A percentile compares a stretch with the other conserved stretches of the same genome.
Conservation (phyloP, 2,888 invertebrate species). For the Uloborus plumipes region DNA sequence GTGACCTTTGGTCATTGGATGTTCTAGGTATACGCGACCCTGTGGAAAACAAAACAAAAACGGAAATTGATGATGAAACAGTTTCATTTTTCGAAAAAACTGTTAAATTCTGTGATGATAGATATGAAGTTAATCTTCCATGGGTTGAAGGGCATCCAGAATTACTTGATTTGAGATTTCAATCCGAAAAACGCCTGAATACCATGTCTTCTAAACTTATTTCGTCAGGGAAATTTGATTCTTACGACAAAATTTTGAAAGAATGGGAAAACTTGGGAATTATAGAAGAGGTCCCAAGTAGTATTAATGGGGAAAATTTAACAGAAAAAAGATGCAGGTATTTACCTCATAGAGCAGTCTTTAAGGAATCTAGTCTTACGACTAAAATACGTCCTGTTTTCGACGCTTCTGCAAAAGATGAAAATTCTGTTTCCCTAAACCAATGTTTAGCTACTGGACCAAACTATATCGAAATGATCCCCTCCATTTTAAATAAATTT, state of each 20-base stretch:
- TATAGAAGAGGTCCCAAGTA: too few species aligned
- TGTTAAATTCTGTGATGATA: slow-evolving; percentile 1
- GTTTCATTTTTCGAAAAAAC: too few species aligned
- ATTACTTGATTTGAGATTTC: not conserved
- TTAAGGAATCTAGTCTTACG: slow-evolving; percentile 20
- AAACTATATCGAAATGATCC: slow-evolving; percentile 16
- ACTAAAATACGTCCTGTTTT: slow-evolving; percentile 22
- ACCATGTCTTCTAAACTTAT: too few species aligned
- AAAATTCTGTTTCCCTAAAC: slow-evolving; percentile 17
- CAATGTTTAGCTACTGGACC: slow-evolving; percentile 11
- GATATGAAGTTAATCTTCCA: not conserved
- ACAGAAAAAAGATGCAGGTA: too few species aligned
- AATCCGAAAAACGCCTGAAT: too few species aligned
- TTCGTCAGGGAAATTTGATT: not conserved
- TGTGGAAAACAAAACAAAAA: too few species aligned
- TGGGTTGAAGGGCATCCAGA: not conserved
- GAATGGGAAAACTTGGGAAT: too few species aligned
- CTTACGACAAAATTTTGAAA: too few species aligned
- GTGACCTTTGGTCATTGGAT: too few species aligned
- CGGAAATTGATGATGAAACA: too few species aligned
- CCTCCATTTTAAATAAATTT: slow-evolving; percentile 27
- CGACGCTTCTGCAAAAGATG: slow-evolving; percentile 13
- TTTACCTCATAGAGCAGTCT: slow-evolving; percentile 5
- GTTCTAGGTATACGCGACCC: too few species aligned
- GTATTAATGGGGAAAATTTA: too few species aligned